Evolutionary conservation across 2,888 invertebrate species (phyloP).

Genomic region (Tillus elongatus): DNA sequence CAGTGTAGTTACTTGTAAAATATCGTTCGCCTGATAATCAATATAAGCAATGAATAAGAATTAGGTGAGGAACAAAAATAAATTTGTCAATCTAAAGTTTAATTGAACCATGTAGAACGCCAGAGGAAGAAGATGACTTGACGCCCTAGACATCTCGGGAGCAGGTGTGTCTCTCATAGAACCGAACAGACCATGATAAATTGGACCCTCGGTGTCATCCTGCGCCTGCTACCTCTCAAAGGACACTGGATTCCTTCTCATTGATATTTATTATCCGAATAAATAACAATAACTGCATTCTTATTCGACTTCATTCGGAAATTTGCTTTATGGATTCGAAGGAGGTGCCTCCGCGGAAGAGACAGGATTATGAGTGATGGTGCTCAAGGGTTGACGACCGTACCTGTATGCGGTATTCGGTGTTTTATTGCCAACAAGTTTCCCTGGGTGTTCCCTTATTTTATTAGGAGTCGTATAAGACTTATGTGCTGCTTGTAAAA

Average conservation of each 20-base stretch:
- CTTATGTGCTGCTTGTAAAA: too few relatives aligned
- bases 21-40: too few relatives aligned
- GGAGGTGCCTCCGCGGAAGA: too few relatives aligned
- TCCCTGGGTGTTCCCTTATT: too few relatives aligned
- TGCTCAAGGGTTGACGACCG: too few relatives aligned
- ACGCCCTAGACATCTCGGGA: too few relatives aligned
- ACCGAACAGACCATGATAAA: conserved; percentile 30
- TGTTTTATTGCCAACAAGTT: too few relatives aligned
- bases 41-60: conserved; percentile 28
- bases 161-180: conserved; percentile 28
- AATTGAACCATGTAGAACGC: conserved; percentile 26
- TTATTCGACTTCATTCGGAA: conserved; percentile 35
- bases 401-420: too few relatives aligned
- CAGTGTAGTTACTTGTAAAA: too few relatives aligned
- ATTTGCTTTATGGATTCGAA: conserved; percentile 27
- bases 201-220: conserved; percentile 28
- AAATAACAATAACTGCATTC: conserved; percentile 39
- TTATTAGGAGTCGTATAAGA: too few relatives aligned
- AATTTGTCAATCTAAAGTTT: conserved; percentile 39
- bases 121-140: conserved; percentile 21
- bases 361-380: too few relatives aligned
- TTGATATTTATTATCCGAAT: conserved; percentile 40
- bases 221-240: conserved; percentile 24
- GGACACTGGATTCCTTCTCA: conserved; percentile 29
- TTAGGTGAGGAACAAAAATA: conserved; percentile 30